Percentiles rank a stretch among this genome's conserved stretches.
These are phyloP conservation scores for Peromyscus melanophrys DNA, from an alignment of 2,797 vertebrate genomes.

Conservation along the genomic window DNA sequence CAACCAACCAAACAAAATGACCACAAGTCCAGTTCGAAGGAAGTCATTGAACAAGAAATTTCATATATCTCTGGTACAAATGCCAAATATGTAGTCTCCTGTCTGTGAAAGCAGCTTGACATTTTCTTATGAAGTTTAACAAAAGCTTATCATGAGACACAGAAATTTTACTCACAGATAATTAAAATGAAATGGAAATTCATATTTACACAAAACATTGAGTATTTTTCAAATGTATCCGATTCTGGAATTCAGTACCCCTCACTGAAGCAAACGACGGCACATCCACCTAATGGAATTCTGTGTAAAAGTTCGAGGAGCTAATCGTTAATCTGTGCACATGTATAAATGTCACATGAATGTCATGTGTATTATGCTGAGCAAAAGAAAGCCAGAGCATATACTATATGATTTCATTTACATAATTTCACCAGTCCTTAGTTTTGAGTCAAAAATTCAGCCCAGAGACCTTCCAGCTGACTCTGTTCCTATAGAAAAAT, in stretches of 20 bases:
- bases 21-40: background rate
- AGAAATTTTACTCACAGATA: background rate
- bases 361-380: background rate
- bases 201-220: background rate
- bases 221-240: background rate
- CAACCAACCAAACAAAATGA: background rate
- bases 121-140: background rate
- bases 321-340: background rate
- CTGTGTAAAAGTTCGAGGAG: background rate
- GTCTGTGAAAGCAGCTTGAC: background rate
- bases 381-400: background rate
- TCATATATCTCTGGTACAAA: background rate
- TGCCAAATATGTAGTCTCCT: background rate
- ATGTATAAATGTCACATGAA: background rate
- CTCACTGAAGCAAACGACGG: background rate
- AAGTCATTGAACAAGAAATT: background rate
- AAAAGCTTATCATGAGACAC: background rate
- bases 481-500: background rate
- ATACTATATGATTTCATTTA: background rate
- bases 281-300: too few species aligned
- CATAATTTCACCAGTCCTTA: background rate
- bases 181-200: background rate
- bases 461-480: background rate
- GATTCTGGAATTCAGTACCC: background rate
- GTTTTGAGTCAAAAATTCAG: slow-evolving; percentile 12